A percentile compares a stretch with the other conserved stretches of the same genome.
These are phyloP conservation scores for Megastigmus dorsalis DNA, from an alignment of 2,888 invertebrate species.

Conservation along the genomic window DNA sequence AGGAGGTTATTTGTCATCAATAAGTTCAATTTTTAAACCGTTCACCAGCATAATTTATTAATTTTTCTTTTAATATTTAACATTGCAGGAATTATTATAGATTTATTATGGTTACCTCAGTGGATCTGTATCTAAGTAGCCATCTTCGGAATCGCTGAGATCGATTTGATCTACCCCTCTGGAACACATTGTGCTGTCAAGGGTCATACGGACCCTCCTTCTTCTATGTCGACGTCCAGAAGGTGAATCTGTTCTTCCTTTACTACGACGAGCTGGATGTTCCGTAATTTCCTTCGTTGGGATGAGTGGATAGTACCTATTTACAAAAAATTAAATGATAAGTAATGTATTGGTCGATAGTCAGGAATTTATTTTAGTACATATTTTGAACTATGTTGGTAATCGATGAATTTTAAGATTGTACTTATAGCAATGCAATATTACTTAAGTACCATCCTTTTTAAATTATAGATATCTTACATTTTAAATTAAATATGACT, in stretches of 20 bases:
- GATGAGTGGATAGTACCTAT: constrained; percentile 64
- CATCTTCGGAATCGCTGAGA: constrained; percentile 69
- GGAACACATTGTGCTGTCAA: constrained; percentile 64
- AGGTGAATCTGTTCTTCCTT: constrained; percentile 54
- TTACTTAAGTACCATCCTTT: neutral
- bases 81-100: neutral
- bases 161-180: constrained; percentile 64
- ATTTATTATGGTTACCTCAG: constrained; percentile 64
- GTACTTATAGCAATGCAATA: no score
- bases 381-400: no score
- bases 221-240: constrained; percentile 55
- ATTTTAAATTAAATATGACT: neutral
- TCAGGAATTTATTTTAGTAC: no score
- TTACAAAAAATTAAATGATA: constrained; percentile 14
- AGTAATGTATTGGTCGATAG: neutral
- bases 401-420: no score
- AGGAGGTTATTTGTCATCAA: no score
- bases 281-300: constrained; percentile 64
- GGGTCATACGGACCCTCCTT: constrained; percentile 57
- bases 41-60: no score
- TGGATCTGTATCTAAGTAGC: constrained; percentile 68
- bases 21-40: neutral
- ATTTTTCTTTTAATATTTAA: neutral
- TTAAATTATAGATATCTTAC: neutral
- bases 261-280: constrained; percentile 60